Conservation (phyloP, 2,113 vertebrate species). For the Thunnus maccoyii region DNA sequence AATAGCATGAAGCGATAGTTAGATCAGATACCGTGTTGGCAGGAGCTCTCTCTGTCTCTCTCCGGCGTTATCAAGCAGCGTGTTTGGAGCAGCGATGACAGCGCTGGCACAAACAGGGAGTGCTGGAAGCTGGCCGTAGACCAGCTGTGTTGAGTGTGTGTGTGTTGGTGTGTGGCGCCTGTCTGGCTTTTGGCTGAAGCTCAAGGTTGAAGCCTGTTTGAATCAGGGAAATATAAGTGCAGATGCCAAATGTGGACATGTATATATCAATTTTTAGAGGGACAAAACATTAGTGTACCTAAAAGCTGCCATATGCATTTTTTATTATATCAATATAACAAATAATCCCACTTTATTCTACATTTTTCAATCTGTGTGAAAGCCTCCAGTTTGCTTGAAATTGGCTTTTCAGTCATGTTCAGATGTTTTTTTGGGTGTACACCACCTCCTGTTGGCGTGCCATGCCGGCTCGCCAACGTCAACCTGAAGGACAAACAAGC, state of each 20-base stretch:
- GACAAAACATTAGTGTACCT: constrained; percentile 1
- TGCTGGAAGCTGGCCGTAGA: constrained; percentile 65
- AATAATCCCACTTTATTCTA: background rate
- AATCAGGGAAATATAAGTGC: constrained; percentile 49
- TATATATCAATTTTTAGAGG: constrained; percentile 14
- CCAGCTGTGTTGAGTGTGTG: constrained; percentile 56
- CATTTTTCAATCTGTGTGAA: background rate
- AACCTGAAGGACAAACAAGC: constrained; percentile 27
- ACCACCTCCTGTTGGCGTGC: constrained; percentile 13
- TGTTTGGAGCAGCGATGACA: constrained; percentile 67
- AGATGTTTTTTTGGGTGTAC: background rate
- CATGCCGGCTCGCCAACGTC: background rate
- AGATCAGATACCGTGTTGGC: constrained; percentile 68
- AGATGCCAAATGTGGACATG: constrained; percentile 56
- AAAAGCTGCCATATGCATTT: constrained; percentile 7
- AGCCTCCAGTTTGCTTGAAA: background rate
- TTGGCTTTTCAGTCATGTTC: too few relatives aligned
- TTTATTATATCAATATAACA: background rate
- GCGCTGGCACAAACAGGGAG: constrained; percentile 65
- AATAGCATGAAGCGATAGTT: constrained; percentile 51
- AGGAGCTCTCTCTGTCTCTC: constrained; percentile 43
- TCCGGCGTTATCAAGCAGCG: constrained; percentile 58
- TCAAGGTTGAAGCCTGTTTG: constrained; percentile 65
- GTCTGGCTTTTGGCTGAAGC: constrained; percentile 75
- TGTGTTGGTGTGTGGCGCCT: constrained; percentile 72